Conservation (phyloP, 2,888 invertebrate species). For the Athetis lepigone region DNA sequence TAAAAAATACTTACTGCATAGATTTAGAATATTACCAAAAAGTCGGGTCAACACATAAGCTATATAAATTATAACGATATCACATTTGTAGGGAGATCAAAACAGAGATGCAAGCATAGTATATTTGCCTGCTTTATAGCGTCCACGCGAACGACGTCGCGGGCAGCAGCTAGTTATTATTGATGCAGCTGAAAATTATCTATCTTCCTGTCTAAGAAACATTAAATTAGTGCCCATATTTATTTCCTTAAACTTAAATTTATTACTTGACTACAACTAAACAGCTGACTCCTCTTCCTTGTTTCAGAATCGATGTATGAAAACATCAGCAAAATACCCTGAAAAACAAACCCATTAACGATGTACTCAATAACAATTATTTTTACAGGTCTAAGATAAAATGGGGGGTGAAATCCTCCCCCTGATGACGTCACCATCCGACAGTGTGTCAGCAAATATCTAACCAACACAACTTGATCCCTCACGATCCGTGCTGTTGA, state of each 20-base stretch:
- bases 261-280: neutral
- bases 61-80: no score
- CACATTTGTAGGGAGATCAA: no score
- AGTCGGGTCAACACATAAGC: no score
- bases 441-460: conserved; percentile 64
- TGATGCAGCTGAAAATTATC: no score
- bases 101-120: no score
- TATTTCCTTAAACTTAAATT: neutral
- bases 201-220: no score
- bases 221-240: no score
- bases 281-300: neutral
- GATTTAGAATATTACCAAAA: no score
- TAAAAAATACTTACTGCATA: no score
- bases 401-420: conserved; percentile 52
- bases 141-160: no score
- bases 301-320: neutral
- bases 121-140: no score
- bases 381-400: conserved; percentile 63
- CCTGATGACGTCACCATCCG: conserved; percentile 66
- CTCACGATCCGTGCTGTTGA: conserved; percentile 36
- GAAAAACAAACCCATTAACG: conserved; percentile 56
- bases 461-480: conserved; percentile 68
- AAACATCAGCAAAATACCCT: conserved; percentile 8
- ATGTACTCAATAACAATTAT: conserved; percentile 55
- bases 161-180: no score